Percentiles rank a stretch among this genome's conserved stretches.
These are phyloP conservation scores for Staurois parvus DNA, from an alignment of 2,797 vertebrate species.

Conservation along the genomic window DNA sequence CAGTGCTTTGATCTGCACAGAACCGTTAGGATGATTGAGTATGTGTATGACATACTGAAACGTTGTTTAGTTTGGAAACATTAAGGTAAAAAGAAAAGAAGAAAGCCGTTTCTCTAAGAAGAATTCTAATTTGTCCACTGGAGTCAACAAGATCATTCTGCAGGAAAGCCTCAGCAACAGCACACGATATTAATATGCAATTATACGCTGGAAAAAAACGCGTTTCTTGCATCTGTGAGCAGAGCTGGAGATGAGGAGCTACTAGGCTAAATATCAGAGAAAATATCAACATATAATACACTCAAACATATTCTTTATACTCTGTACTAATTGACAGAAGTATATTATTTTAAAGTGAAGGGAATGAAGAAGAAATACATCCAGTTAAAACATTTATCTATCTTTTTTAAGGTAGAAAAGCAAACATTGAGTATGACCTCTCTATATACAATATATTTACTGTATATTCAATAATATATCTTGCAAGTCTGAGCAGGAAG, in stretches of 20 bases:
- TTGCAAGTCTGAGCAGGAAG: no score
- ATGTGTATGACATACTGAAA: slow-evolving; percentile 36
- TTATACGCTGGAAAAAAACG: slow-evolving; percentile 24
- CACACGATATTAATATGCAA: slow-evolving; percentile 29
- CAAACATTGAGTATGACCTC: no score
- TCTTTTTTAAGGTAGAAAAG: no score
- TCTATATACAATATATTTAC: no score
- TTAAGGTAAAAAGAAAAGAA: slow-evolving; percentile 50
- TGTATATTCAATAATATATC: no score
- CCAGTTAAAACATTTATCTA: no score
- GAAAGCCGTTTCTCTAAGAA: slow-evolving; percentile 14
- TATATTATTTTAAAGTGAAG: no score
- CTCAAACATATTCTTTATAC: no score
- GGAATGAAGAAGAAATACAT: no score
- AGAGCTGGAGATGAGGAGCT: neutral
- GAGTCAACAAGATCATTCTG: slow-evolving; percentile 45
- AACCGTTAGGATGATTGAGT: slow-evolving; percentile 35
- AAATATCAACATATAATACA: neutral
- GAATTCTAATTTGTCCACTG: slow-evolving; percentile 46
- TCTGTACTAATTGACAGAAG: no score
- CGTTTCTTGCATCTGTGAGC: neutral
- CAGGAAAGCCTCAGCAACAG: slow-evolving; percentile 1
- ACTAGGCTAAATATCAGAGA: neutral
- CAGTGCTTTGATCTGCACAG: slow-evolving; percentile 43
- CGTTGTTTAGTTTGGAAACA: slow-evolving; percentile 40